Evolutionary conservation across 64 coral and sea anemone genomes (phyloP).

Genomic region (Porites lutea): DNA sequence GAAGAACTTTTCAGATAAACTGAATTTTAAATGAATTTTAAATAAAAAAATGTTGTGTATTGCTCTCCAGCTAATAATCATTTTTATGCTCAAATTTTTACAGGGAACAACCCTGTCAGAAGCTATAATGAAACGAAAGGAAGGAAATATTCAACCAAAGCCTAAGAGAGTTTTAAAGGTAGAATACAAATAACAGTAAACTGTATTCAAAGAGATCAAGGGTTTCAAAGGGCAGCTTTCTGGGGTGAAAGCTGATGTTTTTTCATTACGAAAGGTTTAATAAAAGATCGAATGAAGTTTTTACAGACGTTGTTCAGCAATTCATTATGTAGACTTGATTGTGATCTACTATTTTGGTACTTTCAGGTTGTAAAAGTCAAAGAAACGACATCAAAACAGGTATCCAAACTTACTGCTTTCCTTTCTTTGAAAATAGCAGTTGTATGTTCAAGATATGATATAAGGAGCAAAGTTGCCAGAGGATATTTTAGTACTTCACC

Average conservation of each 20-base stretch:
- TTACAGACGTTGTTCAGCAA: not conserved
- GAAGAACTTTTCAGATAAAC: too few relatives aligned
- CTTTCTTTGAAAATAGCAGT: not conserved
- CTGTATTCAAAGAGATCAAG: too few relatives aligned
- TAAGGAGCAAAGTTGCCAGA: too few relatives aligned
- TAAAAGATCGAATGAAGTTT: too few relatives aligned
- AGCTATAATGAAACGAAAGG: constrained; percentile 52
- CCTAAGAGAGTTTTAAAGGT: constrained; percentile 62
- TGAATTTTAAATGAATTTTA: too few relatives aligned
- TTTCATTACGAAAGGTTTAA: too few relatives aligned
- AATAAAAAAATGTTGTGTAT: too few relatives aligned
- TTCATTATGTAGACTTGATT: not conserved
- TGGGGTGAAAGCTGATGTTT: too few relatives aligned
- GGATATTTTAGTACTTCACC: too few relatives aligned
- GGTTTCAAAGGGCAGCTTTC: too few relatives aligned
- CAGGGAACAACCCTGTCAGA: constrained; percentile 48
- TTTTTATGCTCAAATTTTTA: too few relatives aligned
- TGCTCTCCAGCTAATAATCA: too few relatives aligned
- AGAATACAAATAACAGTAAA: not conserved
- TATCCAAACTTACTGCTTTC: not conserved
- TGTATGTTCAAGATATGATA: not conserved
- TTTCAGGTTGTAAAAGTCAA: constrained; percentile 19
- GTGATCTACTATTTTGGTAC: not conserved
- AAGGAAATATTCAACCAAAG: not conserved
- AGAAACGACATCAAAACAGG: constrained; percentile 2